Evolutionary conservation across 2,888 invertebrate genomes (phyloP), one percentile per base, ranked within the genome.

Genomic region (Polyommatus iphigenia): DNA sequence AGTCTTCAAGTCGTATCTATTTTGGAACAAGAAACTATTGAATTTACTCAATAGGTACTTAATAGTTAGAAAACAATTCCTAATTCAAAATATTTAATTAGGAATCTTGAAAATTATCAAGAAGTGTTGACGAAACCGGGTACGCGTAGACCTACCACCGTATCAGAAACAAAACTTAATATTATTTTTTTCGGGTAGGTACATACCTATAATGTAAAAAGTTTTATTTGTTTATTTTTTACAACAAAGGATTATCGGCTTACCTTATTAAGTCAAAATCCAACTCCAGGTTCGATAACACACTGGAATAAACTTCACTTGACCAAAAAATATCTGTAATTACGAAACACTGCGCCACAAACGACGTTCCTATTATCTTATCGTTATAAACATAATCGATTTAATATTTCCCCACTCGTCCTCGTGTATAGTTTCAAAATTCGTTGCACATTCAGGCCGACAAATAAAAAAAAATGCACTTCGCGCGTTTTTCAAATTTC

Each of bases 191-290:
- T 29, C 46, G 75, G 75, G 75, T 75, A n/a, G n/a, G n/a, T n/a
- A n/a, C n/a, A n/a, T n/a, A n/a, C n/a, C n/a, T n/a, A 75, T 29
- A 50, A 24, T 6, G 24, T 10, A 50, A 50, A 75, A 50, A 15
- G 15, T 24, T 7, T 15, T 46, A 20, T 15, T 54, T 41, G 20
- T 20, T 73, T 72, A 41, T 20, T 24, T 13, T 75, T 20, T 75
- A 46, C 3, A 75, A 24, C 46, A 75, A 54, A 18, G 29, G 18
- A 54, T 75, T 54, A 50, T 24, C 8, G 80, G 87, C 91, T 91
- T 83, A 92, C 92, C 92, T 84, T 79, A 80, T 80, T 84, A 84
- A 84, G 85, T 86, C 84, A 90, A 90, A 92, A 92, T 92, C 92
- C 92, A 92, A 91, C 87, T 84, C 76, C 78, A 77, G 77, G 24